Conservation (phyloP, 2,888 invertebrate species). For the Papilio demoleus region DNA sequence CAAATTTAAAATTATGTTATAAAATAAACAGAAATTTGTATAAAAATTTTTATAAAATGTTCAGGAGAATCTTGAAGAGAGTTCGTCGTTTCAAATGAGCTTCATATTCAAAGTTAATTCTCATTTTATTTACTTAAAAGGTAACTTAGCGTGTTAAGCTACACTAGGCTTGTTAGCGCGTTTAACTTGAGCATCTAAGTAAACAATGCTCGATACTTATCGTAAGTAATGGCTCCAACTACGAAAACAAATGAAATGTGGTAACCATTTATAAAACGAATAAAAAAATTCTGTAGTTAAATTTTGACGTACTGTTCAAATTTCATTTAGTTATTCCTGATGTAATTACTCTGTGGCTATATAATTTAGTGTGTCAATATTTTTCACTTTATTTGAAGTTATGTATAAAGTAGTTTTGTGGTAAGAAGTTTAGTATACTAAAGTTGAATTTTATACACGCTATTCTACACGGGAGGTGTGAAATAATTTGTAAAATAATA, state of each 20-base stretch:
- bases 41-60: no score
- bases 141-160: constrained; percentile 27
- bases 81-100: background rate
- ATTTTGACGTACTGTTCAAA: background rate
- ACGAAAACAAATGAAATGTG: constrained; percentile 22
- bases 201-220: constrained; percentile 35
- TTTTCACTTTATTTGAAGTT: background rate
- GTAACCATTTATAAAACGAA: constrained; percentile 4
- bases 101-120: constrained; percentile 1
- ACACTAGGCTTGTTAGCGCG: constrained; percentile 30
- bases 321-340: no score
- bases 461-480: constrained; percentile 1
- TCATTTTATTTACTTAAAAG: constrained; percentile 9
- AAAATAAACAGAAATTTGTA: no score
- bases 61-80: no score
- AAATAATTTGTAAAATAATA: constrained; percentile 1
- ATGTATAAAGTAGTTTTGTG: background rate
- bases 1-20: no score
- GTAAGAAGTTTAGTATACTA: background rate
- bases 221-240: constrained; percentile 29
- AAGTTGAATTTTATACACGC: background rate
- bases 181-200: constrained; percentile 34
- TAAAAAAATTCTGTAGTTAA: background rate
- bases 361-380: background rate
- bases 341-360: background rate